phyloP scores from a whole-genome alignment of 2,113 vertebrate genomes.

The Syrrhaptes paradoxus region DNA sequence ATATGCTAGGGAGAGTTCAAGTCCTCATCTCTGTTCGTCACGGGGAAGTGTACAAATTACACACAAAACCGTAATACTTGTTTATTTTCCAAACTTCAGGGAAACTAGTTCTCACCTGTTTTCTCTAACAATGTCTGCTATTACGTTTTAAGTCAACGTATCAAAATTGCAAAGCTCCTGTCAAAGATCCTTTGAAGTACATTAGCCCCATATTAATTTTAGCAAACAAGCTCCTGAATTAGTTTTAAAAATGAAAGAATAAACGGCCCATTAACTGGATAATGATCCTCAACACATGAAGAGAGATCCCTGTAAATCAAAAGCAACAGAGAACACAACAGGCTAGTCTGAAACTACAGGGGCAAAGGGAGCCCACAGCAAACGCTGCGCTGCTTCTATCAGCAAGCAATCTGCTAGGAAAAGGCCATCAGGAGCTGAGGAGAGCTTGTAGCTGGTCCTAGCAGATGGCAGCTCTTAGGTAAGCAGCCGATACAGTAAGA shows the following conservation, averaged over 20 bases:
- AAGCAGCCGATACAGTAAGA: neutral
- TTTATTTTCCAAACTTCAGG: neutral
- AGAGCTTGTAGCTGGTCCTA: neutral
- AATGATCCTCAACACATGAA: neutral
- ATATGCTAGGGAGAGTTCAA: neutral
- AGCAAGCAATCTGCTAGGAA: neutral
- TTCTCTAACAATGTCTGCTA: neutral
- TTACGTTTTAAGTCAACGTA: neutral
- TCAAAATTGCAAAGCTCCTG: neutral
- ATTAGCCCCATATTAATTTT: accelerated
- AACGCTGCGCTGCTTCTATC: neutral
- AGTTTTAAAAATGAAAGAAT: neutral
- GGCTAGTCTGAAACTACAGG: neutral
- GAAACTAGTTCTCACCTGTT: neutral
- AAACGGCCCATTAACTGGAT: neutral
- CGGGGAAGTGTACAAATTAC: neutral
- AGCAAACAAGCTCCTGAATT: neutral
- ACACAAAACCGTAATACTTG: accelerated
- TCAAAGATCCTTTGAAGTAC: neutral
- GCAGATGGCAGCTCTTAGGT: neutral
- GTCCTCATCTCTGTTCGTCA: neutral
- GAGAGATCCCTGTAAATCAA: neutral
- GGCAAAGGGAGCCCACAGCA: neutral
- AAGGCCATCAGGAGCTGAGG: neutral
- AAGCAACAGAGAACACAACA: neutral